These are phyloP conservation scores for Orthonyx spaldingii DNA, from an alignment of 2,113 vertebrate species.

Conservation along the genomic window DNA sequence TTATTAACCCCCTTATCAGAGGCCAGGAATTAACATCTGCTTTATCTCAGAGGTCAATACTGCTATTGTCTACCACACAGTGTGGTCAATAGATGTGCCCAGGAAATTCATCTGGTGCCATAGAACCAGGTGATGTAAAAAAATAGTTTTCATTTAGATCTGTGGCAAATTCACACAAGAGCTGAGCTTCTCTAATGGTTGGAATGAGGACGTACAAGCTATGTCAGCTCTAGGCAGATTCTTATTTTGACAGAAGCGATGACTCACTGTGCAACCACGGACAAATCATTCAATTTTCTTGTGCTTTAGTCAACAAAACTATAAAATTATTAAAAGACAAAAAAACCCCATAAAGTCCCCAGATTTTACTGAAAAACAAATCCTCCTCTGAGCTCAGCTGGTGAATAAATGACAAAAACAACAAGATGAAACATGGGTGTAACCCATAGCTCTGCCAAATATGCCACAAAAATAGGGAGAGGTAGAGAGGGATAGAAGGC, in stretches of 20 bases:
- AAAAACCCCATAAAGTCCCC: slow-evolving; percentile 23
- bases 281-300: slow-evolving; percentile 32
- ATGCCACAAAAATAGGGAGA: slow-evolving; percentile 48
- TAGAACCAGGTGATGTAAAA: neutral
- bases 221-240: neutral
- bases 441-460: slow-evolving; percentile 54
- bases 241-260: slow-evolving; percentile 41
- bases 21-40: neutral
- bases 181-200: neutral
- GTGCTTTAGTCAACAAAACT: slow-evolving; percentile 48
- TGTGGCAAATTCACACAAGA: neutral
- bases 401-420: slow-evolving; percentile 64
- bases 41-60: neutral
- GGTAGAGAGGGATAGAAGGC: slow-evolving; percentile 19
- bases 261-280: neutral
- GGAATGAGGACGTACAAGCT: neutral
- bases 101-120: neutral
- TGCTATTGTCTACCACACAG: neutral
- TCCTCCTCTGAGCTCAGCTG: slow-evolving; percentile 47
- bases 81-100: neutral
- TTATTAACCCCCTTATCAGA: neutral
- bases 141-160: neutral
- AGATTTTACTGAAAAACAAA: slow-evolving; percentile 55
- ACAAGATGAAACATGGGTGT: slow-evolving; percentile 56
- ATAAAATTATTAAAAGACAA: slow-evolving; percentile 58